phyloP scores from a whole-genome alignment of 2,888 invertebrate genomes.

The Noctua pronuba region DNA sequence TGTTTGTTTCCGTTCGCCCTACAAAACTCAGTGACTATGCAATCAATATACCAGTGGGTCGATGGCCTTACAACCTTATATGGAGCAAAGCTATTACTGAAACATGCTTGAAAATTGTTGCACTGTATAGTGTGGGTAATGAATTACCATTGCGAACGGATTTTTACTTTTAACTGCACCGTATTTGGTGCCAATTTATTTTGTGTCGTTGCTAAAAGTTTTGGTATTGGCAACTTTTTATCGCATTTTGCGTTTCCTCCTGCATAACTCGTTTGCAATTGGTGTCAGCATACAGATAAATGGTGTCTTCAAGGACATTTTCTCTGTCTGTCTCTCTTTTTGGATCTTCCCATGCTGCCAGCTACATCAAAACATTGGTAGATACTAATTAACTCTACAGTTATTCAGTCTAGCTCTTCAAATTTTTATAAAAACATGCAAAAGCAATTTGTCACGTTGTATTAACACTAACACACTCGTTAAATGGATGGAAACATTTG shows the following conservation, averaged over 20 bases:
- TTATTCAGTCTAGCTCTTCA: not conserved
- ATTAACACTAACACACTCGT: not conserved
- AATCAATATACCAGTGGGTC: conserved; percentile 82
- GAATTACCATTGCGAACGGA: conserved; percentile 45
- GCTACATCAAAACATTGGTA: not conserved
- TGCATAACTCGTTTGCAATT: conserved; percentile 4
- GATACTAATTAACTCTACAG: not conserved
- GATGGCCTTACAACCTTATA: conserved; percentile 77
- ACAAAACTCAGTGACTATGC: conserved; percentile 70
- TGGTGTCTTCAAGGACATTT: conserved; percentile 3
- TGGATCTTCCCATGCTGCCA: not conserved
- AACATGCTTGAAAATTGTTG: conserved; percentile 62
- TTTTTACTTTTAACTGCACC: conserved; percentile 23
- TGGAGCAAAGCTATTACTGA: conserved; percentile 73
- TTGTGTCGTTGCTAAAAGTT: not conserved
- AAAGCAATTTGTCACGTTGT: not conserved
- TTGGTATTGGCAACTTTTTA: conserved; percentile 9
- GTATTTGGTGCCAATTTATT: conserved; percentile 35
- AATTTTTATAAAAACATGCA: not conserved
- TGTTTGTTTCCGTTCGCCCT: conserved; percentile 75
- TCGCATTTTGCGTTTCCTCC: not conserved
- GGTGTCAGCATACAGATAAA: not conserved
- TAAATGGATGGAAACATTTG: conserved; percentile 8
- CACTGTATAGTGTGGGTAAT: conserved; percentile 41
- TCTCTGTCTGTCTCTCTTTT: not conserved